phyloP scores from a whole-genome alignment of 1,140 invertebrate genomes.

The Leptestheria dahalacensis region DNA sequence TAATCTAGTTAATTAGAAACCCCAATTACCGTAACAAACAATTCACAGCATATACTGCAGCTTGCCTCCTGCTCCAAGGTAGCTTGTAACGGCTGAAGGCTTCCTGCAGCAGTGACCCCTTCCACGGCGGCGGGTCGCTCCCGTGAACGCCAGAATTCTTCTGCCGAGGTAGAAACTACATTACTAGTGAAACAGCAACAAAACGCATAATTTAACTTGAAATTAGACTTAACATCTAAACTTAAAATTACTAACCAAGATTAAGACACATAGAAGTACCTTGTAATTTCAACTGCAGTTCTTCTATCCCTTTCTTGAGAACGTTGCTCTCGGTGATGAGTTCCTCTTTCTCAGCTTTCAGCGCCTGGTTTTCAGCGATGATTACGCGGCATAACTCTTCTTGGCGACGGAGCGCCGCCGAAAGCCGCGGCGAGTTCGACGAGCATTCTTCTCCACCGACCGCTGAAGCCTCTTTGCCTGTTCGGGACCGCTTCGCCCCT shows the following conservation, averaged over 20 bases:
- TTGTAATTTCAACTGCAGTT: not conserved
- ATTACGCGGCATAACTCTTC: not conserved
- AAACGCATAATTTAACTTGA: not conserved
- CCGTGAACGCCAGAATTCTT: not conserved
- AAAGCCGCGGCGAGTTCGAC: no score
- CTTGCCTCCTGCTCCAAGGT: not conserved
- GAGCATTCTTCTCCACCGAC: not conserved
- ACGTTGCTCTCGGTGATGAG: not conserved
- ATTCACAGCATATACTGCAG: not conserved
- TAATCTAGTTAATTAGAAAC: not conserved
- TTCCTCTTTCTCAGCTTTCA: not conserved
- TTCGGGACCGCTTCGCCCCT: not conserved
- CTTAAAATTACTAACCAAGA: not conserved
- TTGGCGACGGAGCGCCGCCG: no score
- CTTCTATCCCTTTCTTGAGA: not conserved
- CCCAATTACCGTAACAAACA: not conserved
- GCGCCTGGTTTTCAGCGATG: not conserved
- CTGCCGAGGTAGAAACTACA: not conserved
- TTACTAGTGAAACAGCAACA: not conserved
- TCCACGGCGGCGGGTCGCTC: not conserved
- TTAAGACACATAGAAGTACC: not conserved
- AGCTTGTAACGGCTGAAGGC: not conserved
- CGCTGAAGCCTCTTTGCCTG: not conserved
- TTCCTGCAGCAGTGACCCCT: not conserved
- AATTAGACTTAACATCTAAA: not conserved